These are phyloP conservation scores for Pterois miles DNA, from an alignment of 2,797 vertebrate species.

Conservation along the genomic window DNA sequence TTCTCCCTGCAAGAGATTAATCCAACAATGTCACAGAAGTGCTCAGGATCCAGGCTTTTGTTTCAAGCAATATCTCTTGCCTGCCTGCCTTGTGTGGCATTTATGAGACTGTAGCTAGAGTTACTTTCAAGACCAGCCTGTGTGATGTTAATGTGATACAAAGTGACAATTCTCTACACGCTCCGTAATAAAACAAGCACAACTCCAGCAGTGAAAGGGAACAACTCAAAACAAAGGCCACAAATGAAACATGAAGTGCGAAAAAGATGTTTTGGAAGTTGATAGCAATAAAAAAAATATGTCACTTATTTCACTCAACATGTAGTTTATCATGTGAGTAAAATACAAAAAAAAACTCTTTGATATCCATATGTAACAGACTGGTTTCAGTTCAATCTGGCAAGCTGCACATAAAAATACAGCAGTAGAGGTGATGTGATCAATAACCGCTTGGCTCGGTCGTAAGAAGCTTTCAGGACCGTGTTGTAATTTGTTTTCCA, in stretches of 20 bases:
- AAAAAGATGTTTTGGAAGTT: conserved; percentile 11
- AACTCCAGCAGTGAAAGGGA: background rate
- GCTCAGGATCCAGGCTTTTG: conserved; percentile 50
- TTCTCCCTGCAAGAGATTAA: conserved; percentile 39
- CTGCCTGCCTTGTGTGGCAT: conserved; percentile 43
- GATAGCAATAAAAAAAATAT: conserved; percentile 21
- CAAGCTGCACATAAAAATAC: conserved; percentile 24
- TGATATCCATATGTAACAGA: conserved; percentile 37
- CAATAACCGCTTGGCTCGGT: conserved; percentile 44
- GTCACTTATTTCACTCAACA: conserved; percentile 30
- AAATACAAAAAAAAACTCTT: conserved; percentile 14
- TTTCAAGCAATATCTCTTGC: conserved; percentile 55
- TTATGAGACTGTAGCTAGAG: conserved; percentile 51
- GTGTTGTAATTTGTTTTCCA: conserved; percentile 59
- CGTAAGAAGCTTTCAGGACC: conserved; percentile 25
- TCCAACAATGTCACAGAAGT: conserved; percentile 51
- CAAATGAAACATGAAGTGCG: conserved; percentile 36
- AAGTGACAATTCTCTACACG: conserved; percentile 63
- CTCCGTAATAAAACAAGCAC: conserved; percentile 21
- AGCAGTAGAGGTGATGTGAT: conserved; percentile 34
- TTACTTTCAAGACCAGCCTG: conserved; percentile 60
- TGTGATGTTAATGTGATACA: conserved; percentile 58
- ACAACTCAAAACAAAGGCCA: conserved; percentile 17
- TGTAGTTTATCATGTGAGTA: conserved; percentile 43
- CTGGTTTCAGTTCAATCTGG: conserved; percentile 38